Conservation (phyloP, 1,140 invertebrate species). For the Hycleus phaleratus region DNA sequence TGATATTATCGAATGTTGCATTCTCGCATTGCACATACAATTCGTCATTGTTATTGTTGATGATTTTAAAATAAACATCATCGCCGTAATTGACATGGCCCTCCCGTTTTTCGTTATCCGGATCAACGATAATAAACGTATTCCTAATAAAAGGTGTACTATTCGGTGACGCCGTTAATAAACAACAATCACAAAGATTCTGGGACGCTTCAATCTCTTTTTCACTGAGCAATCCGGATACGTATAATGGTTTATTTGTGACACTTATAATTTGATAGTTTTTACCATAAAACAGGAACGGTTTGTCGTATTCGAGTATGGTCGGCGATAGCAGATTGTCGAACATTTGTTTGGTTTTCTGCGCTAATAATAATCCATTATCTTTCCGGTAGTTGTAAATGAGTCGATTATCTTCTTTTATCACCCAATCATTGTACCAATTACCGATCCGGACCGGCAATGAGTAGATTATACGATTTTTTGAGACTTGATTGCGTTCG, state of each 20-base stretch:
- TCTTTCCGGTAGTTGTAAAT: constrained; percentile 33
- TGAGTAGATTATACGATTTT: constrained; percentile 32
- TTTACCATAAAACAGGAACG: constrained; percentile 25
- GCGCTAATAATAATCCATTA: constrained; percentile 30
- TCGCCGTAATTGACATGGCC: constrained; percentile 31
- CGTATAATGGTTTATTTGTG: constrained; percentile 23
- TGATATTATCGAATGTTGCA: constrained; percentile 22
- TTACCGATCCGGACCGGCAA: constrained; percentile 30
- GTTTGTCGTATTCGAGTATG: constrained; percentile 19
- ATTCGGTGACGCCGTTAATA: constrained; percentile 28
- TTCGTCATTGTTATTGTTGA: constrained; percentile 10
- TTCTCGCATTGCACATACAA: constrained; percentile 36
- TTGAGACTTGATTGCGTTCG: constrained; percentile 9
- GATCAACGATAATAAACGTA: constrained; percentile 30
- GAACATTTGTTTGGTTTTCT: constrained; percentile 35
- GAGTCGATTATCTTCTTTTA: constrained; percentile 27
- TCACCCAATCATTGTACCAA: constrained; percentile 34
- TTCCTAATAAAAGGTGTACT: constrained; percentile 29
- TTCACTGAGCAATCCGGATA: constrained; percentile 35
- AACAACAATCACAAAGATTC: constrained; percentile 34
- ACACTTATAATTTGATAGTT: constrained; percentile 32
- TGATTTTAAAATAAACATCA: constrained; percentile 33
- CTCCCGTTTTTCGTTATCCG: constrained; percentile 17
- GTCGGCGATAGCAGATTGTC: constrained; percentile 30
- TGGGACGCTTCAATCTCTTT: constrained; percentile 31